Evolutionary conservation across 1,140 invertebrate species (phyloP), one percentile per base, ranked within the genome.

Genomic region (Lordiphosa stackelbergi): DNA sequence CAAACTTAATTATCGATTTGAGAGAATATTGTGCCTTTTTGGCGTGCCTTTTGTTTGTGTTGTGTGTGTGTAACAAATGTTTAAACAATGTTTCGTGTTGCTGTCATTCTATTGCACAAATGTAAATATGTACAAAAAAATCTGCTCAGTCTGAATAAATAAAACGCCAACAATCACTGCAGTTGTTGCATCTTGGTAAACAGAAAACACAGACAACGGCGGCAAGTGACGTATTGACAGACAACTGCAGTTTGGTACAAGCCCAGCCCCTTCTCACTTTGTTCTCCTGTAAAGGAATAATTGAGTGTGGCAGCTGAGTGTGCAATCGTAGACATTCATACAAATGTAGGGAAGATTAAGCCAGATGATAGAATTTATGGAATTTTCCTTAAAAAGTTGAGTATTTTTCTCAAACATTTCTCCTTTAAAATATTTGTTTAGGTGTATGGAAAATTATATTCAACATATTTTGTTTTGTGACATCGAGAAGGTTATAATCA

Each of bases 71-170:
- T 45, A 45, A 34, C 31, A 46, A 46, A 46, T 46, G 43, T 46
- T 46, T 13, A 46, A 46, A 46, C 43, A 46, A 31, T 46, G 53
- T 61, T 53, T 45, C 35, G 53, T 16, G 12, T 36, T 40, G 19
- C 47, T 48, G 36, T 16, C 35, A 24, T 31, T 19, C 28, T 35
- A 13, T 37, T 61, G 61, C 46, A 68, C 56, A 54, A 69, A 69
- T 69, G 65, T 45, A 69, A 69, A 69, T 69, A 69, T 69, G 65
- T 69, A 63, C 63, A 28, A 11, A 66, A 68, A 68, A 68, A 59
- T 68, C 64, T 47, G 52, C 64, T 47, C 54, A 41, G 54, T 66
- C 64, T 58, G 47, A 68, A 68, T 48, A 68, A 68, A 68, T 68
- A 68, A 59, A 68, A 55, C n/a, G 42, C 64, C 59, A 68, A 68